A percentile compares a stretch with the other conserved stretches of the same genome.
These are phyloP conservation scores for Plotosus lineatus DNA, from an alignment of 2,113 vertebrate genomes.

Conservation along the genomic window DNA sequence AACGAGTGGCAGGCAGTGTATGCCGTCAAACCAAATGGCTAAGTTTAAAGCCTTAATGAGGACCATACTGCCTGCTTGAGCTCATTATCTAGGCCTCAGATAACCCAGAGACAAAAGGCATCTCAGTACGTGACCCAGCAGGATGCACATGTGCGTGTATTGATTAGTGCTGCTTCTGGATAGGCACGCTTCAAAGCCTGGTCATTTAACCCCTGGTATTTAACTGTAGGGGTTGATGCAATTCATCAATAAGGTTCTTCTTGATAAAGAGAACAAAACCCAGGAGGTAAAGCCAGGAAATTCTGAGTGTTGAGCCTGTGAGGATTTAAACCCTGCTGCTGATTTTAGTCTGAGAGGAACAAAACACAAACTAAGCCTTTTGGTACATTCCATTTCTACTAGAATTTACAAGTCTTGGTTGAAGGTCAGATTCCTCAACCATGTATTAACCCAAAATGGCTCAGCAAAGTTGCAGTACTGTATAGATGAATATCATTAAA, in stretches of 20 bases:
- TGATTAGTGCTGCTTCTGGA: conserved; percentile 49
- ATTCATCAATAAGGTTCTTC: conserved; percentile 43
- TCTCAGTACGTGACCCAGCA: conserved; percentile 8
- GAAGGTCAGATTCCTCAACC: no score
- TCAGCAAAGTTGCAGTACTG: no score
- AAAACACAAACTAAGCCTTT: conserved; percentile 27
- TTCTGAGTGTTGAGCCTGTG: neutral
- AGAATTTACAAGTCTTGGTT: no score
- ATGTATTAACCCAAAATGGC: no score
- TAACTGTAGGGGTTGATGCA: neutral
- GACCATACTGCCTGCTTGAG: conserved; percentile 32
- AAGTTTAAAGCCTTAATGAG: conserved; percentile 27
- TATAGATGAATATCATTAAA: no score
- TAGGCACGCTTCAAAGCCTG: conserved; percentile 43
- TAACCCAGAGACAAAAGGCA: conserved; percentile 45
- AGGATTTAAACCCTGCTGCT: neutral
- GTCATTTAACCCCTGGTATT: conserved; percentile 28
- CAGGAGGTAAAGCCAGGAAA: neutral
- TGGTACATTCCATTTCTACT: no score
- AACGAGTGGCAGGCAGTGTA: neutral
- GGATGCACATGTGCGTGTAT: conserved; percentile 18
- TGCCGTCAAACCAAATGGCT: conserved; percentile 17
- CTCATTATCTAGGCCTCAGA: conserved; percentile 40
- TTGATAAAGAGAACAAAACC: neutral
- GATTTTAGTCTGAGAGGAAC: neutral